Evolutionary conservation across 2,797 vertebrate genomes (phyloP).

Genomic region (Platyrinchus mystaceus): DNA sequence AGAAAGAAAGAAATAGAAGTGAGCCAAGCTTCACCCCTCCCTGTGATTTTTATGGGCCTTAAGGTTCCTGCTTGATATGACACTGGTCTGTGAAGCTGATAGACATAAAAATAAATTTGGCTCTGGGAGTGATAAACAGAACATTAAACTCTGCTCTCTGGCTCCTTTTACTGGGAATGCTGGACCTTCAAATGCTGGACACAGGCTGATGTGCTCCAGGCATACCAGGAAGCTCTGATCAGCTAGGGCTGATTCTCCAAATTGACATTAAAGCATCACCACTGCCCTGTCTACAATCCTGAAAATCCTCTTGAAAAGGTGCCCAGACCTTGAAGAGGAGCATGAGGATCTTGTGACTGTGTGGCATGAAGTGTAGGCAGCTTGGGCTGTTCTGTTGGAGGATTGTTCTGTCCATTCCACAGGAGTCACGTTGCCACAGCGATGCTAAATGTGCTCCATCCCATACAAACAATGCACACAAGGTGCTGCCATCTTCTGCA

Average conservation of each 20-base stretch:
- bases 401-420: background rate
- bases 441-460: accelerated
- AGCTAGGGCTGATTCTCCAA: background rate
- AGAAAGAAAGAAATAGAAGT: background rate
- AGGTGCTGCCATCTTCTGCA: background rate
- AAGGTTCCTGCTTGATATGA: background rate
- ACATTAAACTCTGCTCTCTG: background rate
- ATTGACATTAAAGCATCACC: background rate
- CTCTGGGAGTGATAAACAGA: background rate
- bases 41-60: background rate
- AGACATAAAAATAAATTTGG: constrained; percentile 19
- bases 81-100: background rate
- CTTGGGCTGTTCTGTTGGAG: background rate
- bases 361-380: background rate
- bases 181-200: background rate
- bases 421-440: background rate
- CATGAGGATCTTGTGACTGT: background rate
- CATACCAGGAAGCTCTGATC: background rate
- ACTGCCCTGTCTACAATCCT: background rate
- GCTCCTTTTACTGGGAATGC: background rate
- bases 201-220: background rate
- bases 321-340: background rate
- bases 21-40: background rate
- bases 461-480: background rate
- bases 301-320: constrained; percentile 14